Conservation (phyloP, 2,797 vertebrate genomes). For the Pangasius sanitwongsei region DNA sequence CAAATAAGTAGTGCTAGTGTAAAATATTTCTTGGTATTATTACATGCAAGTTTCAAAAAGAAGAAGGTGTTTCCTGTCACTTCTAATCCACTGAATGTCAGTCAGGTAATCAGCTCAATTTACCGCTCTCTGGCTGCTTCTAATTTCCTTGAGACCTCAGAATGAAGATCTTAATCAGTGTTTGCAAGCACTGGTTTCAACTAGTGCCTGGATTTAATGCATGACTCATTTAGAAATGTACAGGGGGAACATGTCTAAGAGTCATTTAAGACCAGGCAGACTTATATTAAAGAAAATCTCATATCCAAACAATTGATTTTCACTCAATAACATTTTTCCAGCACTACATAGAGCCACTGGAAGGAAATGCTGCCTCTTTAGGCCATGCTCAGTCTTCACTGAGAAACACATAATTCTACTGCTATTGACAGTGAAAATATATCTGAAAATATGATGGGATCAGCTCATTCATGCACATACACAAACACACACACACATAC, state of each 20-base stretch:
- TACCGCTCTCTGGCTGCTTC: slow-evolving; percentile 5
- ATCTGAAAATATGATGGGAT: slow-evolving; percentile 20
- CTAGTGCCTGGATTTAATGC: not conserved
- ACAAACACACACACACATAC: not conserved
- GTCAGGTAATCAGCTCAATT: slow-evolving; percentile 36
- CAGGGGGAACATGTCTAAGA: slow-evolving; percentile 5
- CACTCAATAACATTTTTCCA: not conserved
- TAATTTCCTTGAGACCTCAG: slow-evolving; percentile 28
- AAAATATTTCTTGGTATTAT: not conserved
- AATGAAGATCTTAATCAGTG: slow-evolving; percentile 37
- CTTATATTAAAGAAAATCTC: not conserved
- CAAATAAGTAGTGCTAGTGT: not conserved
- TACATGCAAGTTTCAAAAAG: not conserved
- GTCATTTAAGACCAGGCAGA: slow-evolving; percentile 10
- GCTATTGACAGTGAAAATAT: not conserved
- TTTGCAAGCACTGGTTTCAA: slow-evolving; percentile 11
- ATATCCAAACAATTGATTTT: slow-evolving; percentile 11
- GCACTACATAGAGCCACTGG: not conserved
- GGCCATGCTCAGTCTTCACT: not conserved
- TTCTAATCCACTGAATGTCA: slow-evolving; percentile 18
- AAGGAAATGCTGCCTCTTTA: not conserved
- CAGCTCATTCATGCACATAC: not conserved
- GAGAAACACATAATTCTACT: not conserved
- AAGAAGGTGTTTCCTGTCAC: slow-evolving; percentile 27
- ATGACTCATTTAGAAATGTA: not conserved